Base-by-base conservation (phyloP, 2,113 vertebrate species). In the Mionectes macconnelli region DNA sequence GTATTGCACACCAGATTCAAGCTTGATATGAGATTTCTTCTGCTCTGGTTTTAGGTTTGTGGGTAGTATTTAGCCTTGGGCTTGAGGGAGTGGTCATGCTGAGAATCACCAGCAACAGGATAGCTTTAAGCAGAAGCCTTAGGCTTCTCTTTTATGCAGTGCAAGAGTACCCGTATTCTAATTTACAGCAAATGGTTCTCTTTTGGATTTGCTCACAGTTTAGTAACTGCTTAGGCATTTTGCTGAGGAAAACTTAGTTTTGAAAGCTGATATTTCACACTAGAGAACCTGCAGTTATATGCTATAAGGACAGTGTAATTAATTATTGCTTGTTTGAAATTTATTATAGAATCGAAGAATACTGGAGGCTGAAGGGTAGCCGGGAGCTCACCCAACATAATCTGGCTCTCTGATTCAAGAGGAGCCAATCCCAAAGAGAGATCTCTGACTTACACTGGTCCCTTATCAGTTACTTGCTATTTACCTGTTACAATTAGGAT, bases 251-350 rank as follows among this genome's bases (percentile, higher is more conserved):
- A 72, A 53, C 14, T 39, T 66, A 10, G 9, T 75, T 74, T 82
- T 79, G n/a, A 75, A 86, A 66, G 27, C 15, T 69, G 12, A 23
- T 57, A 45, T 2, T 55, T 19, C 18, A 75, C 17, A 22, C 21
- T 17, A 33, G 11, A 52, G 27, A 74, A 66, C 25, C 12, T 66
- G 25, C 17, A 77, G 35, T 56, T 72, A 12, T 4, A 33, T 2
- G 4, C 24, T 42, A 57, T 53, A 9, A 70, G 5, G 5, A 18
- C 5, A 57, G 4, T n/a, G n/a, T n/a, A n/a, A 0, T 0, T 62
- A 78, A 85, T 24, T 78, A 42, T 19, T 69, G 3, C 21, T 62
- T 47, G 15, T 30, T 79, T 45, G 12, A 53, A 69, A 73, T 42
- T 23, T 55, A 15, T 37, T 8, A 52, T 1, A 62, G 37, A 83